Base-by-base conservation (phyloP, 2,888 invertebrate species). In the Lissocephala sabroskyi region DNA sequence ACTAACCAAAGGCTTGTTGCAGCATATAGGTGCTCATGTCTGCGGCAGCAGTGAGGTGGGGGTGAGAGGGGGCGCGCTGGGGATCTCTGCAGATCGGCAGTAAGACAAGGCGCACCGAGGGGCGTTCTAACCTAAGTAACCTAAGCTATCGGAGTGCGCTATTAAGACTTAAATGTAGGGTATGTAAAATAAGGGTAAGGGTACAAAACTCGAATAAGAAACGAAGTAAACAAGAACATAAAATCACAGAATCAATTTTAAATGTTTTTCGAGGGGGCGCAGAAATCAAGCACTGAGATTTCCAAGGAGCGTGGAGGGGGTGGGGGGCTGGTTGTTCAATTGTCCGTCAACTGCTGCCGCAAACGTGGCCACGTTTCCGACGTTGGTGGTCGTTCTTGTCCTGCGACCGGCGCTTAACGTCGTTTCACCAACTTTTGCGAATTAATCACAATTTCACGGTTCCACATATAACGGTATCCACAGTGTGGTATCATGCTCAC, bases 371-470 rank as follows among this genome's bases (percentile, higher is more conserved):
- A 17, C 13, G 14, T 35, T n/a, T n/a, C n/a, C n/a, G n/a, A n/a
- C 35, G 16, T 14, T 35, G 18, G 32, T 32, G 41, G 49, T 43
- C 40, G 30, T 41, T 30, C 32, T 33, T 40, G 44, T 45, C 28
- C 28, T 16, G 13, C 23, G 2, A 18, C 11, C 19, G n/a, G 40
- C 10, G 50, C 50, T 92, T 93, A 93, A 89, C 94, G 94, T 93
- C 95, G 93, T 87, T 95, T 95, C 80, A 95, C 94, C 83, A 95
- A 88, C 87, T 95, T 95, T 86, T 95, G 94, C 85, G 94, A 94
- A 87, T 94, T 94, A 87, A 95, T 91, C 86, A 95, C 92, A 86
- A 95, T 94, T 87, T 94, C 94, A 87, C 92, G 91, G 87, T 93
- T 94, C 94, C 94, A 95, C 87, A 93, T 93, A 90, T 92, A 93